Base-by-base conservation (phyloP, 2,113 vertebrate species). In the Melanotaenia duboulayi region DNA sequence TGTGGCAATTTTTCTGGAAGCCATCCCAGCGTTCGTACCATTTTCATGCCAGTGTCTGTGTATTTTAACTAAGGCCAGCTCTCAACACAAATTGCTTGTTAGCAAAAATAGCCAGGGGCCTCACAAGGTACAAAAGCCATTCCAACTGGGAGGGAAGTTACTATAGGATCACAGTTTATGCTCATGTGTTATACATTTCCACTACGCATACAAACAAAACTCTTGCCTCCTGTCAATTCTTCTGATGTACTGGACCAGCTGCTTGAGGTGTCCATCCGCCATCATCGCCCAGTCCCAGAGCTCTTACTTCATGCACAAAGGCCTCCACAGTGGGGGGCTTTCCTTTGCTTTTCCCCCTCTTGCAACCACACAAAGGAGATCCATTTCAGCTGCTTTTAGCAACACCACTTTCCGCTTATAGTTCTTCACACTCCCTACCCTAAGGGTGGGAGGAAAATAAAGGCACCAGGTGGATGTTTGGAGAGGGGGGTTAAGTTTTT, bases 341-440 rank as follows among this genome's bases (percentile, higher is more conserved):
- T 80, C 75, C 85, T 65, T 55, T 22, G 55, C 65, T 20, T 79
- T 75, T 79, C 74, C 80, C 75, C 60, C 28, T 77, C 77, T 54
- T 7, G 12, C 71, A 35, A 71, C 76, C 82, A 78, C 86, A 92
- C 85, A 90, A 92, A 89, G 79, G 81, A 77, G 87, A 93, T 89
- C 83, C 82, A 91, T 92, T 92, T 89, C 91, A 88, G 49, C 66
- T 40, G 20, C 86, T 90, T 90, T 88, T 71, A 90, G 83, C 87
- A 62, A 71, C 58, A 35, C 81, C 74, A 80, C 88, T 86, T 80
- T 85, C 87, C 59, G 25, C 85, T 83, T 82, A 83, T 67, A 80
- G 88, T 17, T 65, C 71, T 67, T 55, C 62, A 50, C 64, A 70
- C 75, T 82, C 48, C 70, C 60, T 79, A 81, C 81, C 90, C 80